Conservation (phyloP, 2,888 invertebrate species). For the Celastrina argiolus region DNA sequence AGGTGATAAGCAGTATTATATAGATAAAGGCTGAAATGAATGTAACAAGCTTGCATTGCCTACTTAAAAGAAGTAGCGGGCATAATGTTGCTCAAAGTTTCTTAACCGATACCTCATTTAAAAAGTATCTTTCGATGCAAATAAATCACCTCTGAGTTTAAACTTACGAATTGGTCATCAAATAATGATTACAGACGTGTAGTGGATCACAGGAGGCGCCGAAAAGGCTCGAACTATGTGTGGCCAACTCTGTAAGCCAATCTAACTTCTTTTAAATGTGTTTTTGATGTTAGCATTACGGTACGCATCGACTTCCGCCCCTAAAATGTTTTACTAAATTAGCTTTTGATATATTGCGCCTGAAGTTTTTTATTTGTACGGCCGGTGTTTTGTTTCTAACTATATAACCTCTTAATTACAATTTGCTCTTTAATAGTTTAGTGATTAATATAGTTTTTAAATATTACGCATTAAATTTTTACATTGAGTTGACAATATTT, state of each 20-base stretch:
- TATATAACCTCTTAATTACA: slow-evolving; percentile 16
- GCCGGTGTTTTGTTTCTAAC: slow-evolving; percentile 3
- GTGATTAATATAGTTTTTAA: not conserved
- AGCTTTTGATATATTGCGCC: slow-evolving; percentile 65
- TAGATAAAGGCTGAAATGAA: too few species aligned
- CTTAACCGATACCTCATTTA: too few species aligned
- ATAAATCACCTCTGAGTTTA: not conserved
- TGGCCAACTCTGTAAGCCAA: slow-evolving; percentile 72
- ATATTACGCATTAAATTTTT: not conserved
- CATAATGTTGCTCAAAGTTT: too few species aligned
- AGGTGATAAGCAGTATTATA: too few species aligned
- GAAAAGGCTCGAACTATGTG: slow-evolving; percentile 66
- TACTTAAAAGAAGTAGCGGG: too few species aligned
- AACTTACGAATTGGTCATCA: slow-evolving; percentile 24
- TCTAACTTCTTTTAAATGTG: slow-evolving; percentile 78
- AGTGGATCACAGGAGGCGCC: slow-evolving; percentile 64
- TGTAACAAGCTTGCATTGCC: too few species aligned
- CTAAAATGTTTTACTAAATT: slow-evolving; percentile 65
- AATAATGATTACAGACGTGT: slow-evolving; percentile 70
- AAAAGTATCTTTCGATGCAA: not conserved
- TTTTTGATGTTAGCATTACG: slow-evolving; percentile 76
- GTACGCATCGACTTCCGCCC: slow-evolving; percentile 61
- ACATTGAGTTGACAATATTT: too few species aligned
- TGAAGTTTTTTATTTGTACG: slow-evolving; percentile 28
- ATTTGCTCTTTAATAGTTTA: not conserved